These are phyloP conservation scores for Huso huso DNA, from an alignment of 2,797 vertebrate genomes.

Conservation along the genomic window DNA sequence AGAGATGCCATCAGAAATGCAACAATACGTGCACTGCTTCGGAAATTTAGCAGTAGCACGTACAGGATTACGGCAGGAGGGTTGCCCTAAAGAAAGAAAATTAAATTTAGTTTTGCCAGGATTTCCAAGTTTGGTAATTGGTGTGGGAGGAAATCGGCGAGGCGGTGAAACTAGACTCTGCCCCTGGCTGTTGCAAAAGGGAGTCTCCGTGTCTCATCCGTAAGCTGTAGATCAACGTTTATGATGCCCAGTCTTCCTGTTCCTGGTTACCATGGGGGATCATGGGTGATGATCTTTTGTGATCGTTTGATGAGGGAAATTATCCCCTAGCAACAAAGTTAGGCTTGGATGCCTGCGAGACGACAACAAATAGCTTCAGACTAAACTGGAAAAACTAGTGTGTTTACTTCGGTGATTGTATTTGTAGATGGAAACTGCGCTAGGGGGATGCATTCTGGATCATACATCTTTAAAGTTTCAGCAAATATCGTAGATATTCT, in stretches of 20 bases:
- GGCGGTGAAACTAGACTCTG: slow-evolving; percentile 64
- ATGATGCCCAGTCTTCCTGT: slow-evolving; percentile 49
- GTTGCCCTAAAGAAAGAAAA: too few relatives aligned
- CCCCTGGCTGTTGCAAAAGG: slow-evolving; percentile 15
- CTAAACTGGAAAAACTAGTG: background rate
- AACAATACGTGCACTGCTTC: background rate
- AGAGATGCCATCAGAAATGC: slow-evolving; percentile 14
- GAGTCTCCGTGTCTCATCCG: slow-evolving; percentile 29
- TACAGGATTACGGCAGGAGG: background rate
- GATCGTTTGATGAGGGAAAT: slow-evolving; percentile 60
- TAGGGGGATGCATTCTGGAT: too few relatives aligned
- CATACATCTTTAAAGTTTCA: too few relatives aligned
- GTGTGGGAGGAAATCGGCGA: slow-evolving; percentile 65
- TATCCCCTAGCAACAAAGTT: slow-evolving; percentile 71
- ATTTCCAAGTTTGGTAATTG: slow-evolving; percentile 8
- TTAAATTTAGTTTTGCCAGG: background rate
- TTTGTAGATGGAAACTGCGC: too few relatives aligned
- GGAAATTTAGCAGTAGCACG: background rate
- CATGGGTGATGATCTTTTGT: slow-evolving; percentile 77
- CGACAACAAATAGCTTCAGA: slow-evolving; percentile 68
- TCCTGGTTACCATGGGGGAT: slow-evolving; percentile 60
- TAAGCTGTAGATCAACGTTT: slow-evolving; percentile 43
- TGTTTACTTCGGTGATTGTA: slow-evolving; percentile 1
- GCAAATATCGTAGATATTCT: too few relatives aligned
- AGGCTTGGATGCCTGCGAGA: slow-evolving; percentile 63